Conservation (phyloP, 2,888 invertebrate species). For the Gastrophysa polygoni region DNA sequence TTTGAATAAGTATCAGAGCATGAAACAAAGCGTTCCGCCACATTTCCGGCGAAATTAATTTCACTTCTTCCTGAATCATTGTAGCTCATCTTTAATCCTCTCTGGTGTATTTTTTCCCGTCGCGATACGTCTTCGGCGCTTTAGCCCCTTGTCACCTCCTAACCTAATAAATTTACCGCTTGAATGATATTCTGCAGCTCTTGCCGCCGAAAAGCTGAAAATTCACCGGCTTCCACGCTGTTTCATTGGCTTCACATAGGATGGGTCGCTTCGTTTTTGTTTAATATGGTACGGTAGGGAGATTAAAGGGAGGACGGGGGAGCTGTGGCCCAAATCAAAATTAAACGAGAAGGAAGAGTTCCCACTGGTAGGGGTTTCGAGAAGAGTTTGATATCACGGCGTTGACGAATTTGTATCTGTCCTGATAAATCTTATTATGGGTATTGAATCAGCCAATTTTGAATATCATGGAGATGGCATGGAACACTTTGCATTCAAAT, state of each 20-base stretch:
- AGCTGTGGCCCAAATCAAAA: not conserved
- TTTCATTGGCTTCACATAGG: conserved; percentile 12
- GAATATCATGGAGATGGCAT: no score
- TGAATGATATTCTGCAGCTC: conserved; percentile 46
- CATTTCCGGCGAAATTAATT: conserved; percentile 36
- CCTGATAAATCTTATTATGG: no score
- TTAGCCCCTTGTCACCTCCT: conserved; percentile 57
- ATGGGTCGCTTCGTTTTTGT: conserved; percentile 4
- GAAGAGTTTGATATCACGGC: no score
- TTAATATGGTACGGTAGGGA: not conserved
- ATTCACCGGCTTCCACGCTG: conserved; percentile 27
- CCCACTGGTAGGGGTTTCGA: no score
- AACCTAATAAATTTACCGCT: conserved; percentile 58
- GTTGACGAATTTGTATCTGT: no score
- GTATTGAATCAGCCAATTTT: no score
- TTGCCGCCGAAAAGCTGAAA: conserved; percentile 19
- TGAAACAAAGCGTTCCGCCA: conserved; percentile 39
- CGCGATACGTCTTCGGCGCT: conserved; percentile 56
- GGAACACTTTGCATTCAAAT: no score
- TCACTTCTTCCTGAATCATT: conserved; percentile 29
- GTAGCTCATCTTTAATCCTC: conserved; percentile 37
- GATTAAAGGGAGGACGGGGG: not conserved
- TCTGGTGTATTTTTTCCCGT: conserved; percentile 56
- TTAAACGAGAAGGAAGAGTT: not conserved
- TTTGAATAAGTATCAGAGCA: no score